Evolutionary conservation across 2,113 vertebrate species (phyloP), one percentile per base, ranked within the genome.

Genomic region (Psilopogon haemacephalus): DNA sequence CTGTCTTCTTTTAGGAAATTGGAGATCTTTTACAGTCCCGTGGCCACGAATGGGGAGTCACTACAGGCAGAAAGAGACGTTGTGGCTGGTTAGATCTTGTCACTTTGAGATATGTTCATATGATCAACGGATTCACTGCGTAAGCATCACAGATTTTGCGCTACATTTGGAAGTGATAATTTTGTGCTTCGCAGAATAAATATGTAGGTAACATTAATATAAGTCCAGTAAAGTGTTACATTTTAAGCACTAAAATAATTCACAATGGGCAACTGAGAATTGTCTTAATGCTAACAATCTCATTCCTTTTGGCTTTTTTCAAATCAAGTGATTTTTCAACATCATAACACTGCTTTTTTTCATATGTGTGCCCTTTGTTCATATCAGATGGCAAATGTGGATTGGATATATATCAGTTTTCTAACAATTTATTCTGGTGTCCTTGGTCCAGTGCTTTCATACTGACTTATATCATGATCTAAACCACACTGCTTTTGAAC

Each of bases 41-140:
- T 58, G 99, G 99, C 96, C 99, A 99, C 0, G 99, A 99, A 55
- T 99, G 99, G 96, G 99, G 99, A 14, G 99, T 99, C 68, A 99
- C 99, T 88, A 99, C 99, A 0, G 99, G 99, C 95, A 98, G 99
- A 96, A 99, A 99, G 97, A 97, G 99, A 12, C 98, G 99, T 90
- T 99, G 99, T 15, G 99, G 99, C 92, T 99, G 99, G 99, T 96
- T 99, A 96, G 99, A 99, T 97, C 98, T 99, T 77, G 97, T 99
- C 96, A 99, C 98, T 72, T 97, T 99, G 84, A 98, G 98, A 98
- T 99, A 99, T 5, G 99, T 98, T 40, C 98, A 99, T 93, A 99
- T 99, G 99, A 98, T 99, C 95, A 99, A 99, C 55, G 99, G 99
- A 83, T 99, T 99, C 95, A 99, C 99, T 11, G 99, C 98, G 99